Percentiles rank a stretch among this genome's conserved stretches.
phyloP scores from a whole-genome alignment of 2,797 vertebrate species.

The Epinephelus malabaricus region DNA sequence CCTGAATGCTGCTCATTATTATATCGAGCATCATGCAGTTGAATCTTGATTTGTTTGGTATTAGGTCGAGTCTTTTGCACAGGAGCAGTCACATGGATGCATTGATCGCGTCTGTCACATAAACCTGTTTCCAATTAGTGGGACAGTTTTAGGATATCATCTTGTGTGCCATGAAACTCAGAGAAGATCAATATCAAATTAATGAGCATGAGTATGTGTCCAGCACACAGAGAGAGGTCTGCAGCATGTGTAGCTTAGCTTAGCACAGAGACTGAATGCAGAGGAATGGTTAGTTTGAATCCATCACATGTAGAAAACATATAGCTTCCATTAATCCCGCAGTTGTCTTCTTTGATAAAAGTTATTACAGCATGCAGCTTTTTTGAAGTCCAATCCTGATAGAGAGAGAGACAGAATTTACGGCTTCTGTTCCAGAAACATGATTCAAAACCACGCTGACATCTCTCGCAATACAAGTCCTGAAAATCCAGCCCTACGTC shows the following conservation, averaged over 20 bases:
- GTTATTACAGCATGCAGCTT: too few species aligned
- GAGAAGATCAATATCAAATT: conserved; percentile 1
- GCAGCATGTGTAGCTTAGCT: background rate
- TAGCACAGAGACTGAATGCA: background rate
- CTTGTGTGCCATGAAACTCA: background rate
- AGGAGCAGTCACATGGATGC: background rate
- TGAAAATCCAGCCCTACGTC: too few species aligned
- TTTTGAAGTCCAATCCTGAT: too few species aligned
- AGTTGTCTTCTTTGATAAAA: too few species aligned
- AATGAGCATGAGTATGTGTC: background rate
- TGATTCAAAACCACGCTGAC: too few species aligned
- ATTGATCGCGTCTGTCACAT: background rate
- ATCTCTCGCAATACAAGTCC: too few species aligned
- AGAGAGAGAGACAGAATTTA: too few species aligned
- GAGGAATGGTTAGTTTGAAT: background rate
- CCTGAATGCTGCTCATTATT: background rate
- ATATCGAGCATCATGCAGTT: background rate
- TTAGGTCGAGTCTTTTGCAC: background rate
- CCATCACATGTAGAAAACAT: too few species aligned
- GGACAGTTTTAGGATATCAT: background rate
- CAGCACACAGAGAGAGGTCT: background rate
- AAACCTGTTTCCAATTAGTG: conserved; percentile 1
- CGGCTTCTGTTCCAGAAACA: too few species aligned
- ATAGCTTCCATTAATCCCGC: too few species aligned
- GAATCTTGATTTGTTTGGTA: background rate